These are phyloP conservation scores for Drosophila auraria DNA, from an alignment of 1,140 invertebrate species.

Conservation along the genomic window DNA sequence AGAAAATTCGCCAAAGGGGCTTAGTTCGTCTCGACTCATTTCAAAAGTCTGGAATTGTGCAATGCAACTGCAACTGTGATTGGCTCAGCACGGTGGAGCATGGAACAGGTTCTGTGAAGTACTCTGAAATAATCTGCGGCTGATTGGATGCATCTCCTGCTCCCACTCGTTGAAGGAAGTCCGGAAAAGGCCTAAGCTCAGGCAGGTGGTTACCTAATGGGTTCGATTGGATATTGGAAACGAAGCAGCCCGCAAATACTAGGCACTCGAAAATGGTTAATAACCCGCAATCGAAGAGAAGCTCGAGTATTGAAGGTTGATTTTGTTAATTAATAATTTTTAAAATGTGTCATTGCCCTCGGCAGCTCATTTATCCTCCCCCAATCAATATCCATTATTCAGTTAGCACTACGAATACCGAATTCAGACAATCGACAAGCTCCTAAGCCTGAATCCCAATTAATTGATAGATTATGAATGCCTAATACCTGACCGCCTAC, in stretches of 20 bases:
- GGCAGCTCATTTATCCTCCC: background rate
- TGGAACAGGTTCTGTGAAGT: constrained; percentile 1
- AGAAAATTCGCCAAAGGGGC: constrained; percentile 8
- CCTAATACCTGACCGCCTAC: constrained; percentile 21
- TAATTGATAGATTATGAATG: constrained; percentile 52
- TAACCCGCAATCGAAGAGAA: background rate
- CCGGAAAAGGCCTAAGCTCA: background rate
- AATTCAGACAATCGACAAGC: background rate
- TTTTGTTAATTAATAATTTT: background rate
- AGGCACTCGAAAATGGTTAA: background rate
- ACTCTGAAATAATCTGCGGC: constrained; percentile 16
- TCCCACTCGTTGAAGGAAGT: background rate
- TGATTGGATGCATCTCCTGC: constrained; percentile 26
- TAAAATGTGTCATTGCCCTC: background rate
- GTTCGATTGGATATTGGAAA: background rate
- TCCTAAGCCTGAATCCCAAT: constrained; percentile 10
- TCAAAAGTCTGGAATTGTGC: constrained; percentile 13
- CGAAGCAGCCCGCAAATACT: background rate
- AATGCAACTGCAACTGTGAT: constrained; percentile 31
- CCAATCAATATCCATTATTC: constrained; percentile 12
- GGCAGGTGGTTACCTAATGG: constrained; percentile 11
- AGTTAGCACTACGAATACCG: background rate
- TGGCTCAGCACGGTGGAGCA: constrained; percentile 23
- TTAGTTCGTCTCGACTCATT: constrained; percentile 16
- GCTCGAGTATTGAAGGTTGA: no score